Evolutionary conservation across 1,140 invertebrate species (phyloP), one percentile per base, ranked within the genome.

Genomic region (Oppia nitens): DNA sequence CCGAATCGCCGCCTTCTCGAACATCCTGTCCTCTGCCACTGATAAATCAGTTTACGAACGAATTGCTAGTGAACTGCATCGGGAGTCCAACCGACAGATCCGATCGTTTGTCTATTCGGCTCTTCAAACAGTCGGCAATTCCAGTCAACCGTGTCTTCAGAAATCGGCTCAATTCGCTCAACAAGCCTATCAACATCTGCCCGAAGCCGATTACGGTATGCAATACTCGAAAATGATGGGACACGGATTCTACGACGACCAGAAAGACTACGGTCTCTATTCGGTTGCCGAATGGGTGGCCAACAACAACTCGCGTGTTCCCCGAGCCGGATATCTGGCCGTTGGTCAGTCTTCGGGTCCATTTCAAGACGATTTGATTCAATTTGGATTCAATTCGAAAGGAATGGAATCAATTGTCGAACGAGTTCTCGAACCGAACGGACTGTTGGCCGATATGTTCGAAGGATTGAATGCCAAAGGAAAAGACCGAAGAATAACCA

Each of bases 1-100:
- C 1, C 62, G 66, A 25, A 64, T 57, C 47, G 60, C 61, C 49
- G 63, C 66, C 17, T 67, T 67, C 59, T 51, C 54, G n/a, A 53
- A 60, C 27, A 21, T 64, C 6, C 3, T 64, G 2, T 29, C 26
- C n/a, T 32, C 59, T 12, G 28, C 60, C n/a, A 62, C 65, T n/a
- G 48, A 52, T 4, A 48, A 61, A 40, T 52, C 47, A 25, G 17
- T 60, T 12, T 47, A 65, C 2, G 60, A 67, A 49, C 61, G 57
- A 24, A 53, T 67, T 24, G 66, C 64, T 17, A 40, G 53, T 11
- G 4, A 60, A 45, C 24, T 62, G 50, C 61, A 62, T 53, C 45
- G 23, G 14, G 64, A 65, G 21, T 26, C 14, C 9, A 65, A 61
- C 53, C 4, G 59, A n/a, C 62, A 65, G 47, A 61, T 65, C 9